Percentiles rank a stretch among this genome's conserved stretches.
Conservation (phyloP, 1,140 invertebrate species). For the Aphelenchoides besseyi region DNA sequence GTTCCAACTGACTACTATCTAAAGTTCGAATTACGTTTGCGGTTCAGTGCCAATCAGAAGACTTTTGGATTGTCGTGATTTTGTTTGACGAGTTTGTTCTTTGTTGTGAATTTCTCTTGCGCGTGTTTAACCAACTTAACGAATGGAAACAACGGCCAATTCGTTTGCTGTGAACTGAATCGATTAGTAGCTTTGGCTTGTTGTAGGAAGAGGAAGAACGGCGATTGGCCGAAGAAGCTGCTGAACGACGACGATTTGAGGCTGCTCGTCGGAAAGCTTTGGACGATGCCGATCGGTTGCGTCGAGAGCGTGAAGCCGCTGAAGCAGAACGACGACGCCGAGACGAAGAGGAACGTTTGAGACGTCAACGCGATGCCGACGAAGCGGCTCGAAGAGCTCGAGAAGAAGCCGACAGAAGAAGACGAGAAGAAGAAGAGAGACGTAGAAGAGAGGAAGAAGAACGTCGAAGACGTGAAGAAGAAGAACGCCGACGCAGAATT, state of each 20-base stretch:
- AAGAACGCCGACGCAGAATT: conserved; percentile 32
- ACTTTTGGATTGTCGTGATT: neutral
- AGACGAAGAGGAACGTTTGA: conserved; percentile 51
- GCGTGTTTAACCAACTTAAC: neutral
- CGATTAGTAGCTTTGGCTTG: conserved; percentile 1
- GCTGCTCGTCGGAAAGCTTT: conserved; percentile 57
- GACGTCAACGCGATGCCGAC: conserved; percentile 46
- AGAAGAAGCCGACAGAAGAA: conserved; percentile 43
- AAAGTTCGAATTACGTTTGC: neutral
- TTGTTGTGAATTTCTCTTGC: neutral
- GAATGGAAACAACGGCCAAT: neutral
- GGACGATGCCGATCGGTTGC: conserved; percentile 59
- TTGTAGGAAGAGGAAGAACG: conserved; percentile 62
- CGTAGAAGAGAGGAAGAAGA: conserved; percentile 56
- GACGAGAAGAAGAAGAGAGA: conserved; percentile 47
- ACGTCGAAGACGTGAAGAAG: conserved; percentile 32
- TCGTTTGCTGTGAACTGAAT: neutral
- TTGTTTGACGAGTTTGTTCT: conserved; percentile 8
- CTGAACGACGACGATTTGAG: conserved; percentile 60
- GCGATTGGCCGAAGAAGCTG: conserved; percentile 55
- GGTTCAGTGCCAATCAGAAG: neutral
- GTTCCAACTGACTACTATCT: neutral
- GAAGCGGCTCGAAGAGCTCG: conserved; percentile 42
- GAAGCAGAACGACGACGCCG: conserved; percentile 43
- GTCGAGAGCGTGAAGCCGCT: conserved; percentile 56